Conservation (phyloP, 2,797 vertebrate species). For the Monodelphis domestica region DNA sequence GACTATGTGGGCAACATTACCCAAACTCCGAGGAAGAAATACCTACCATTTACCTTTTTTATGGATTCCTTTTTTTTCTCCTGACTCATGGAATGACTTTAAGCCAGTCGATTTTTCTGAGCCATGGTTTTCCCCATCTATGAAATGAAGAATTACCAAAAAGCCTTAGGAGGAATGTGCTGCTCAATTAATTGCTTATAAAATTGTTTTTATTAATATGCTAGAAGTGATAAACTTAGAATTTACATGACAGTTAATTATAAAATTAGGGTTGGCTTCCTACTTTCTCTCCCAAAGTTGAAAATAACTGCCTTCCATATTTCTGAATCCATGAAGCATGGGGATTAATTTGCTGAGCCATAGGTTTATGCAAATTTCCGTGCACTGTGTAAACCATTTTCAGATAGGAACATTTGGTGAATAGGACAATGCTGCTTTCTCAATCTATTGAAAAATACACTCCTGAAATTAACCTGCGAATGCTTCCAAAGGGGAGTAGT, state of each 20-base stretch:
- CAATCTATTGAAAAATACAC: background rate
- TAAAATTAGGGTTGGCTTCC: slow-evolving; percentile 46
- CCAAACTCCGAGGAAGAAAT: background rate
- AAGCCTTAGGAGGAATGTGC: slow-evolving; percentile 8
- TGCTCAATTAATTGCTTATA: slow-evolving; percentile 33
- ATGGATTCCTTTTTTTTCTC: slow-evolving; percentile 27
- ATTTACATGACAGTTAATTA: slow-evolving; percentile 27
- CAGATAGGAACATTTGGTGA: slow-evolving; percentile 32
- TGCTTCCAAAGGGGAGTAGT: slow-evolving; percentile 7
- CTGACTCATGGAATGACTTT: slow-evolving; percentile 9
- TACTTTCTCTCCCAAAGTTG: slow-evolving; percentile 9
- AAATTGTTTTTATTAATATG: slow-evolving; percentile 15
- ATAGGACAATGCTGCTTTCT: slow-evolving; percentile 27
- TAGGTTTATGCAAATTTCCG: slow-evolving; percentile 30
- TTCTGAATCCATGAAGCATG: slow-evolving; percentile 29
- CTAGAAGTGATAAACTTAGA: slow-evolving; percentile 19
- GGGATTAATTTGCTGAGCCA: slow-evolving; percentile 32
- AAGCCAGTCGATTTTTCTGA: slow-evolving; percentile 24
- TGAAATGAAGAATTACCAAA: background rate
- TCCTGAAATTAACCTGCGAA: slow-evolving; percentile 55
- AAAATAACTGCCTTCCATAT: slow-evolving; percentile 40
- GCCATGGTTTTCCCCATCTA: slow-evolving; percentile 19
- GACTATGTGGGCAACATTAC: background rate
- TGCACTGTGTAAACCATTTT: slow-evolving; percentile 33
- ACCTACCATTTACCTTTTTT: background rate